A percentile compares a stretch with the other conserved stretches of the same genome.
phyloP scores from a whole-genome alignment of 1,140 invertebrate species.

The Drosophila ironensis region DNA sequence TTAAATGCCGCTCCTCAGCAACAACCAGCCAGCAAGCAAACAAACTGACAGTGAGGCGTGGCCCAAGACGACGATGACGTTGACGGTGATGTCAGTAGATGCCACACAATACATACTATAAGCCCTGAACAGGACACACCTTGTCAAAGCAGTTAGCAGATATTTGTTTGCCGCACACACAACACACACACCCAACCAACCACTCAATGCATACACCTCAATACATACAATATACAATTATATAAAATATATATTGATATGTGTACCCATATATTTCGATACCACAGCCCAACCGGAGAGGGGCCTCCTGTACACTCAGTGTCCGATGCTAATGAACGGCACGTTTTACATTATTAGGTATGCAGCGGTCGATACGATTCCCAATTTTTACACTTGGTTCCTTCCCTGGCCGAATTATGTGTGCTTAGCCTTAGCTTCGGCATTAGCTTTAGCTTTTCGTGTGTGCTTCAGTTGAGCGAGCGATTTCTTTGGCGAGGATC shows the following conservation, averaged over 20 bases:
- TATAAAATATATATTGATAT: conserved; percentile 59
- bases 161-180: conserved; percentile 51
- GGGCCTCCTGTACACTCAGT: conserved; percentile 79
- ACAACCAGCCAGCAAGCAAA: conserved; percentile 16
- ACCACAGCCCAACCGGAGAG: conserved; percentile 73
- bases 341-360: conserved; percentile 82
- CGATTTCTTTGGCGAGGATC: conserved; percentile 9
- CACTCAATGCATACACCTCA: conserved; percentile 7
- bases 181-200: conserved; percentile 4
- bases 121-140: conserved; percentile 57
- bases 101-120: conserved; percentile 6
- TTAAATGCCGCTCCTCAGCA: conserved; percentile 70
- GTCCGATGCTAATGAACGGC: conserved; percentile 81
- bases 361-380: conserved; percentile 41
- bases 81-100: conserved; percentile 64
- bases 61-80: conserved; percentile 29
- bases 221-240: conserved; percentile 31
- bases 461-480: conserved; percentile 22
- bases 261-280: conserved; percentile 37
- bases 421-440: conserved; percentile 25
- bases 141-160: conserved; percentile 61
- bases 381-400: conserved; percentile 8
- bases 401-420: conserved; percentile 18
- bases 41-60: conserved; percentile 56
- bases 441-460: conserved; percentile 16